Evolutionary conservation across 2,888 invertebrate genomes (phyloP), one percentile per base, ranked within the genome.

Genomic region (Leucoma salicis): DNA sequence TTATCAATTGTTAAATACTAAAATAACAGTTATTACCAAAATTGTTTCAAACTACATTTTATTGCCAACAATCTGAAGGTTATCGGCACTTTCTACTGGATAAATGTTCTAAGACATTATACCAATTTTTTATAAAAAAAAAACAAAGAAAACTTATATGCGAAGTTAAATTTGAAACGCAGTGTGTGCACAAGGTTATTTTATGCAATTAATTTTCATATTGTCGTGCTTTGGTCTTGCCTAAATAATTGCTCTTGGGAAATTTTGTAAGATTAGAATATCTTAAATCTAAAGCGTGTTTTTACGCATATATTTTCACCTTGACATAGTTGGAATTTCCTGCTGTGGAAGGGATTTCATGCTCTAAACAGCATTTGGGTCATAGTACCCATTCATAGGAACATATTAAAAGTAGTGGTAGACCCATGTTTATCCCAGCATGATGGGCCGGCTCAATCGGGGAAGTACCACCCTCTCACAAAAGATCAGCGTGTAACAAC

Each of bases 221-320:
- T 41, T 46, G 29, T 45, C 43, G 31, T 29, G 13, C 31, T 40
- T 47, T 42, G 46, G 18, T 31, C 44, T 51, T 46, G 37, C 35
- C 37, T 24, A 34, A 6, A 60, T 65, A 48, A 56, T 55, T 48
- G 25, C 10, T 18, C 40, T 54, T 61, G 41, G 34, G 52, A 53
- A 63, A 57, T 38, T 29, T 48, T 45, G 16, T 31, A 37, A 42
- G 43, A 42, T 44, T 45, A 50, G 32, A 36, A 24, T 42, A 57
- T 56, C 44, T 52, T 7, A 0, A n/a, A 39, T 46, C 35, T 59
- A 8, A 8, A 27, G 25, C 39, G 37, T 42, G 39, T 15, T 38
- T n/a, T 3, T 2, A 21, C 10, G 18, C 29, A 39, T 27, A 37
- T 8, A 0, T 1, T 29, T 0, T 38, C 15, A 7, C 56, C 59